phyloP scores from a whole-genome alignment of 2,113 vertebrate species.

The Kryptolebias marmoratus region DNA sequence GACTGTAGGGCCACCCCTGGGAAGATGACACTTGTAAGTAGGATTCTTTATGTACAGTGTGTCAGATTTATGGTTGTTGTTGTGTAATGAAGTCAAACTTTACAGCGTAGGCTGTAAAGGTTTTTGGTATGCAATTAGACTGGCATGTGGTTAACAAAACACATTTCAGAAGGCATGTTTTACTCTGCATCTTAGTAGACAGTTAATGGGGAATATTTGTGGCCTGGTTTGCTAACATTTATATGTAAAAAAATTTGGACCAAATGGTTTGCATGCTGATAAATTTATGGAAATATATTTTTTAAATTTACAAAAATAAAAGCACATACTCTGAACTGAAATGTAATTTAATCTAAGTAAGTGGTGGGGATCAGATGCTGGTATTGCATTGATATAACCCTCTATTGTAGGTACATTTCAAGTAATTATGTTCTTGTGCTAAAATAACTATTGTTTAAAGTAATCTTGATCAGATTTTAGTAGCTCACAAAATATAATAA shows the following conservation, averaged over 20 bases:
- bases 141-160: conserved; percentile 21
- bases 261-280: not conserved
- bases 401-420: not conserved
- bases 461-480: conserved; percentile 39
- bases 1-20: not conserved
- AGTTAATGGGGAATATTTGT: not conserved
- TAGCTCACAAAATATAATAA: conserved; percentile 13
- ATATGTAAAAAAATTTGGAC: no score
- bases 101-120: conserved; percentile 17
- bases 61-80: conserved; percentile 59
- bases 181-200: not conserved
- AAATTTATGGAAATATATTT: no score
- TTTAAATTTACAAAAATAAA: no score
- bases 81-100: conserved; percentile 42
- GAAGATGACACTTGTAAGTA: conserved; percentile 21
- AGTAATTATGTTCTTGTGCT: conserved; percentile 1
- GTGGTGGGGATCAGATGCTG: no score
- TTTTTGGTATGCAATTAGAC: not conserved
- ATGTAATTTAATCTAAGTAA: no score
- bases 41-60: conserved; percentile 27
- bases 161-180: not conserved
- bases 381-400: not conserved
- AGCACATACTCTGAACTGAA: no score
- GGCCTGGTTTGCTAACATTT: not conserved
- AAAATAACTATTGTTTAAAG: conserved; percentile 12